phyloP scores from a whole-genome alignment of 2,888 invertebrate species.

The Artemia sinica region DNA sequence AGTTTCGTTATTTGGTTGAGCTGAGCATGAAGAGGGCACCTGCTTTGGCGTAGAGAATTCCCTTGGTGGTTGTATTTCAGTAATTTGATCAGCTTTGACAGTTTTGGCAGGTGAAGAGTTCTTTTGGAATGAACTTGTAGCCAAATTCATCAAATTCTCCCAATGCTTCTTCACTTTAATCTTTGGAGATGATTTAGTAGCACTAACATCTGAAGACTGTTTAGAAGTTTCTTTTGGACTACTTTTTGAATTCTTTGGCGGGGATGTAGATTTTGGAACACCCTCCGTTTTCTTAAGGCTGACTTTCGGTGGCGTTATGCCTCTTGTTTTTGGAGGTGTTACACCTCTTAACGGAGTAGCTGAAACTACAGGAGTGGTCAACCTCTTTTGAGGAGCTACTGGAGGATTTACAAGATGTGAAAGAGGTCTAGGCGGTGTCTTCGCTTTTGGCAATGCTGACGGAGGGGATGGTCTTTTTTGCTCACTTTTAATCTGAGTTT shows the following conservation, averaged over 20 bases:
- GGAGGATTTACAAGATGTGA: slow-evolving; percentile 12
- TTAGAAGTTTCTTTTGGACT: not conserved
- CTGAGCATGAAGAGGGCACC: not conserved
- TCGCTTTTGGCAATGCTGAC: not conserved
- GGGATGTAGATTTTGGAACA: not conserved
- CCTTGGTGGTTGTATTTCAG: slow-evolving; percentile 6
- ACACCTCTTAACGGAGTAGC: not conserved
- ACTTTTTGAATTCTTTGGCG: not conserved
- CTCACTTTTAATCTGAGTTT: not conserved
- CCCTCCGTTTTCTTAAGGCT: not conserved
- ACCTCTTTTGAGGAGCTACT: not conserved
- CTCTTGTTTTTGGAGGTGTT: not conserved
- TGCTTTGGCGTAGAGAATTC: slow-evolving; percentile 5
- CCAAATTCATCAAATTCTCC: slow-evolving; percentile 21
- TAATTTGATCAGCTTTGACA: not conserved
- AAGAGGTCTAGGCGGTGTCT: not conserved
- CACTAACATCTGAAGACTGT: not conserved
- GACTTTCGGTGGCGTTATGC: not conserved
- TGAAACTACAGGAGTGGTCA: not conserved
- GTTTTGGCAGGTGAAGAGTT: slow-evolving; percentile 18
- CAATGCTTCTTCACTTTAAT: slow-evolving; percentile 21
- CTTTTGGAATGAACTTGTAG: slow-evolving; percentile 19
- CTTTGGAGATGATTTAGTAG: slow-evolving; percentile 20
- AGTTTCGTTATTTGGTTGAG: not conserved
- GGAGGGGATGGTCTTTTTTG: not conserved